Conservation (phyloP, 2,888 invertebrate species). For the Tillus elongatus region DNA sequence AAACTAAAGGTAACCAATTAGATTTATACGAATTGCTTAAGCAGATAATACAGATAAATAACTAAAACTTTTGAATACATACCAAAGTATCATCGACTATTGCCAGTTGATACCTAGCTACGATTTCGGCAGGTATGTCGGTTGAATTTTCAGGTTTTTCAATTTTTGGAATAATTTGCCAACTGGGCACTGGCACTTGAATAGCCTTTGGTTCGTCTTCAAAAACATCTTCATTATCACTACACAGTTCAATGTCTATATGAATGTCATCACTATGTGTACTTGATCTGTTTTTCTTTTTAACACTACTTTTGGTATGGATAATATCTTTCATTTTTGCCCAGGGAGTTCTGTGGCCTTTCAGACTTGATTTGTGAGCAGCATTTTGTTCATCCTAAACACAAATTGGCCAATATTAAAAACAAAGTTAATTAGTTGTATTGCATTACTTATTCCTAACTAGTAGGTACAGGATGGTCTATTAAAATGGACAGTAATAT, state of each 20-base stretch:
- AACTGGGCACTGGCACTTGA: slow-evolving; percentile 12
- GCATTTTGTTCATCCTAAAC: slow-evolving; percentile 14
- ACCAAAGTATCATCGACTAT: slow-evolving; percentile 30
- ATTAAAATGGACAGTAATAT: no score
- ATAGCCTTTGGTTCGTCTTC: slow-evolving; percentile 27
- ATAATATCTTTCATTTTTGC: slow-evolving; percentile 70
- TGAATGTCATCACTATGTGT: slow-evolving; percentile 36
- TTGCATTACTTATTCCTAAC: no score
- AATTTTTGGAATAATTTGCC: not conserved
- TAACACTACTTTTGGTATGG: slow-evolving; percentile 58
- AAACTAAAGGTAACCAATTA: no score
- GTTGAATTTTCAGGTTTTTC: slow-evolving; percentile 16
- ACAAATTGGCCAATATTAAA: no score
- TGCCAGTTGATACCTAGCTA: slow-evolving; percentile 33
- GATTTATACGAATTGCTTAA: no score
- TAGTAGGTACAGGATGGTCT: no score
- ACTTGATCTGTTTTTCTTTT: slow-evolving; percentile 44
- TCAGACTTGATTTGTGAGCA: slow-evolving; percentile 14
- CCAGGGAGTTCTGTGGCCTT: slow-evolving; percentile 55
- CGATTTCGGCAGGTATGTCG: slow-evolving; percentile 32
- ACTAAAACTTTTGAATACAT: no score
- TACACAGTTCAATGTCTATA: slow-evolving; percentile 32
- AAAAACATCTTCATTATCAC: slow-evolving; percentile 38
- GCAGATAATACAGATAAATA: no score
- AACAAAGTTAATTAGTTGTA: no score